Conservation (phyloP, 2,113 vertebrate species). For the Suricata suricatta region DNA sequence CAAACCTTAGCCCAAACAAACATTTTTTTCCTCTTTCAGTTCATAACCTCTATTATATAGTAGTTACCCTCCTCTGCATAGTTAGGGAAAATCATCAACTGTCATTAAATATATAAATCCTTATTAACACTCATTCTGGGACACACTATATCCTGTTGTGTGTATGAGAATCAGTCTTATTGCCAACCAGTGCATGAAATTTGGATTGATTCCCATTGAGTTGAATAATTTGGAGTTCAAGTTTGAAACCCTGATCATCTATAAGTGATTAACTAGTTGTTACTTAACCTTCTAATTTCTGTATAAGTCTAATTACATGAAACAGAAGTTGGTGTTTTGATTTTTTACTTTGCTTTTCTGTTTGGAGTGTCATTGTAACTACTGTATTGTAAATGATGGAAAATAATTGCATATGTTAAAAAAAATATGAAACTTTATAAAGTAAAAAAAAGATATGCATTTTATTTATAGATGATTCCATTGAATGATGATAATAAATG, state of each 20-base stretch:
- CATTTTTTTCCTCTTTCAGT: neutral
- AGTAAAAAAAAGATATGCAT: neutral
- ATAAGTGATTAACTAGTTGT: no score
- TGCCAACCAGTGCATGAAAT: constrained; percentile 9
- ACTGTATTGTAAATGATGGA: no score
- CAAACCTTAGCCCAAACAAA: neutral
- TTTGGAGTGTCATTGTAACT: no score
- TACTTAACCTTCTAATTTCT: no score
- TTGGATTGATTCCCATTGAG: constrained; percentile 33
- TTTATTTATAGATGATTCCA: neutral
- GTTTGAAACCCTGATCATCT: neutral
- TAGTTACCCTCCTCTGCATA: neutral
- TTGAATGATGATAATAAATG: neutral
- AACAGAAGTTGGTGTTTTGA: no score
- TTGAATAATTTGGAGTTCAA: constrained; percentile 19
- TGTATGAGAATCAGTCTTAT: constrained; percentile 14
- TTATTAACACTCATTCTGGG: neutral
- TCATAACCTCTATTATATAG: neutral
- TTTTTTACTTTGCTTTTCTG: no score
- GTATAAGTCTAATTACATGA: no score
- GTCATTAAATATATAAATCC: constrained; percentile 44
- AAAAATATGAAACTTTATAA: no score
- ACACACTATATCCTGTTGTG: neutral
- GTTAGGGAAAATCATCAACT: constrained; percentile 26
- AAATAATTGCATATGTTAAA: no score